Conservation (phyloP, 2,888 invertebrate genomes). For the Nymphalis c-album region DNA sequence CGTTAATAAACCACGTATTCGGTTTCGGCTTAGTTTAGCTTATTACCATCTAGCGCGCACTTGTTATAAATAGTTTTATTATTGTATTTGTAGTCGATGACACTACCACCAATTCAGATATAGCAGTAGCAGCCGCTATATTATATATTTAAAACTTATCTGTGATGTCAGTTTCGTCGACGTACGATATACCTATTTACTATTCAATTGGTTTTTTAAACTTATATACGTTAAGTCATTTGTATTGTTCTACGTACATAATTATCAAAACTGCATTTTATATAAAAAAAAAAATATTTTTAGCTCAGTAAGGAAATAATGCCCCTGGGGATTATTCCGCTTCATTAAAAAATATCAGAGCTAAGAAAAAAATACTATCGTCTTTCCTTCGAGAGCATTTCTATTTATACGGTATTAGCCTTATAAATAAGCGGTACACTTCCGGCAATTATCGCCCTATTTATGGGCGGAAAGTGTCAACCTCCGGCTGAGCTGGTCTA, state of each 20-base stretch:
- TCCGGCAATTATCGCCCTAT: slow-evolving; percentile 66
- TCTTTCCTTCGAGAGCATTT: slow-evolving; percentile 29
- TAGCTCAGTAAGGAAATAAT: slow-evolving; percentile 16
- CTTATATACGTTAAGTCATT: too few species aligned
- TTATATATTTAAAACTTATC: too few species aligned
- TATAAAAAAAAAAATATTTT: slow-evolving; percentile 4
- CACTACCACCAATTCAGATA: too few species aligned
- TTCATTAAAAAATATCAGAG: slow-evolving; percentile 30
- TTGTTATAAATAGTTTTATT: too few species aligned
- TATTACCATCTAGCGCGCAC: too few species aligned
- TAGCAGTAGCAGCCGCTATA: too few species aligned
- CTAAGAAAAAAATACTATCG: slow-evolving; percentile 27
- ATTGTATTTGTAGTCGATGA: too few species aligned
- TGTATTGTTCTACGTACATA: background rate
- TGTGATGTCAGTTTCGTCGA: too few species aligned
- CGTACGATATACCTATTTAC: too few species aligned
- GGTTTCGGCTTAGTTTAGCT: too few species aligned
- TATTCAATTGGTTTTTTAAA: too few species aligned
- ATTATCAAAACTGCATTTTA: background rate
- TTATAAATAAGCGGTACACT: slow-evolving; percentile 63
- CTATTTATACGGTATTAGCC: slow-evolving; percentile 45
- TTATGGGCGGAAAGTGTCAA: slow-evolving; percentile 65
- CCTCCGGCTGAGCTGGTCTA: slow-evolving; percentile 45
- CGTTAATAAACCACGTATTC: too few species aligned
- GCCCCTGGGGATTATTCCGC: slow-evolving; percentile 10